Evolutionary conservation across 2,797 vertebrate species (phyloP).

Genomic region (Gambelia wislizenii): DNA sequence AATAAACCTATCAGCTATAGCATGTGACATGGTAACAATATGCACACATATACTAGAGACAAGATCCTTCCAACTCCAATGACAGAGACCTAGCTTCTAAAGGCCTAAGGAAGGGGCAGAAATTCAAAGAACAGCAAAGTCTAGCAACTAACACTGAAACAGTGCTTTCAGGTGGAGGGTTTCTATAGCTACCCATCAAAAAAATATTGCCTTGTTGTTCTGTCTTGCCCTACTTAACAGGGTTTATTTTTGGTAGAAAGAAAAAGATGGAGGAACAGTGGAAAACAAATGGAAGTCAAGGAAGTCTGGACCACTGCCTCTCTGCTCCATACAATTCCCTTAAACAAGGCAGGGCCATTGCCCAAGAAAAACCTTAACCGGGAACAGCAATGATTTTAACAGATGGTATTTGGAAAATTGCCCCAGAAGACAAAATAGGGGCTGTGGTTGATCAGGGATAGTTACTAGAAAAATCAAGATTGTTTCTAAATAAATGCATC

Average conservation of each 20-base stretch:
- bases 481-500: background rate
- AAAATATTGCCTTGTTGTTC: background rate
- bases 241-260: too few species aligned
- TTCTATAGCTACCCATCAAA: background rate
- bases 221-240: too few species aligned
- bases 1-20: background rate
- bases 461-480: background rate
- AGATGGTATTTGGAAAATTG: background rate
- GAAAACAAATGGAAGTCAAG: too few species aligned
- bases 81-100: background rate
- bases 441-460: background rate
- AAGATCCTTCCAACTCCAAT: background rate
- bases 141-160: background rate
- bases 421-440: background rate
- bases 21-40: background rate
- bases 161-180: background rate
- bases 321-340: background rate
- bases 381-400: background rate
- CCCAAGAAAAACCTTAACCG: background rate
- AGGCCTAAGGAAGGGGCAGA: background rate
- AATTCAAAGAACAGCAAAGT: background rate
- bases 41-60: background rate
- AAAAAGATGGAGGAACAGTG: too few species aligned
- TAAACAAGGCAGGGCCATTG: background rate
- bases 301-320: too few species aligned